Evolutionary conservation across 2,888 invertebrate genomes (phyloP).

Genomic region (Serrognathus titanus): DNA sequence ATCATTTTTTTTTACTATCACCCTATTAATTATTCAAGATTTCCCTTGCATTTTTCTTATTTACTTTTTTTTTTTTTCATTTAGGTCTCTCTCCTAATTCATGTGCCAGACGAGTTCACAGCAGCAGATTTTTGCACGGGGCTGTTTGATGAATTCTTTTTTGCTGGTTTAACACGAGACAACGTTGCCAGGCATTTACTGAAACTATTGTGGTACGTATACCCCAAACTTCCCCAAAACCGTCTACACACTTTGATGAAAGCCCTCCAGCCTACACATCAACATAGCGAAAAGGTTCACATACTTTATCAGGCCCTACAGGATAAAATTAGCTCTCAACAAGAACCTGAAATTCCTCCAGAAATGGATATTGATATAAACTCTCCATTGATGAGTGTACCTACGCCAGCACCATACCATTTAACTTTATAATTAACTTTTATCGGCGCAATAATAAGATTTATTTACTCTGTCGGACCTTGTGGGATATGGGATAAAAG

Average conservation of each 20-base stretch:
- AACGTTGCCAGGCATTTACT: slow-evolving; percentile 90
- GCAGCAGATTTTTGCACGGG: slow-evolving; percentile 94
- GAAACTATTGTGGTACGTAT: slow-evolving; percentile 87
- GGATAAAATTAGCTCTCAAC: slow-evolving; percentile 72
- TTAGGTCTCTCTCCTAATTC: slow-evolving; percentile 72
- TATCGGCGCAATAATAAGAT: no score
- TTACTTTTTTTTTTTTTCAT: slow-evolving; percentile 3
- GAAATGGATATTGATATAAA: slow-evolving; percentile 70
- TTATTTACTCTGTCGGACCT: no score
- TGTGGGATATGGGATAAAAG: no score
- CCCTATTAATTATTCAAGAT: background rate
- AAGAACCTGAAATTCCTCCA: slow-evolving; percentile 57
- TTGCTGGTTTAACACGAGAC: slow-evolving; percentile 83
- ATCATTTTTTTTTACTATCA: no score
- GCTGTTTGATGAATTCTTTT: slow-evolving; percentile 93
- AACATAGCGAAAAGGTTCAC: slow-evolving; percentile 84
- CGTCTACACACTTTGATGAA: slow-evolving; percentile 79
- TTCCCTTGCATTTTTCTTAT: background rate
- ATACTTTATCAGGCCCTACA: slow-evolving; percentile 72
- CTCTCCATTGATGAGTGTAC: slow-evolving; percentile 81
- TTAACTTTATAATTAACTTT: slow-evolving; percentile 21
- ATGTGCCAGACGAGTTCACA: slow-evolving; percentile 88
- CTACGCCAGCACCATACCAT: slow-evolving; percentile 74
- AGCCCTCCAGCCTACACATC: slow-evolving; percentile 69
- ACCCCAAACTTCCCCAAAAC: slow-evolving; percentile 76